A percentile compares a stretch with the other conserved stretches of the same genome.
Conservation (phyloP, 2,888 invertebrate genomes). For the Pseudococcus longispinus region DNA sequence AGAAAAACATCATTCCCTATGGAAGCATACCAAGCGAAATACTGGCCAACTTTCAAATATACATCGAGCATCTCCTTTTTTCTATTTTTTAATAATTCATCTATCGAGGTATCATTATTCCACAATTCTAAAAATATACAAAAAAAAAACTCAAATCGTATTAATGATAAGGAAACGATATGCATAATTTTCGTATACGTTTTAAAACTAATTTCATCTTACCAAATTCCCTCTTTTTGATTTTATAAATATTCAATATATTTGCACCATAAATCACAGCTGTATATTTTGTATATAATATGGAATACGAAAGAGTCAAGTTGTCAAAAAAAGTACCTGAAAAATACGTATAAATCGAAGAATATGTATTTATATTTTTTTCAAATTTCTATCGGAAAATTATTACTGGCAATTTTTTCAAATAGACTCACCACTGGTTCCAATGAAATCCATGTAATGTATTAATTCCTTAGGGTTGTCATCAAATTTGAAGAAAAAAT, state of each 20-base stretch:
- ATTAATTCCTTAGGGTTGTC: not conserved
- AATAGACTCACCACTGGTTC: not conserved
- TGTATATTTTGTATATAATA: not conserved
- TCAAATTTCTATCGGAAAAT: not conserved
- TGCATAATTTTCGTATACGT: no score
- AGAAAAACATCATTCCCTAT: not conserved
- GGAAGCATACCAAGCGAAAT: not conserved
- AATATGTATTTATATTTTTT: not conserved
- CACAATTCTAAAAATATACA: not conserved
- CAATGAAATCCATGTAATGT: not conserved
- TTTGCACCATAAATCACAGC: not conserved
- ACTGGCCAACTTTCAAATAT: not conserved
- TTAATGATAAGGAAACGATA: no score
- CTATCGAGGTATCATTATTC: not conserved
- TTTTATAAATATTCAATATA: slow-evolving; percentile 8
- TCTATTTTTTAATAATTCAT: not conserved
- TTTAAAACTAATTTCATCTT: not conserved
- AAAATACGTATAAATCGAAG: not conserved
- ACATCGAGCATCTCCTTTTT: not conserved
- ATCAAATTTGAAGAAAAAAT: not conserved
- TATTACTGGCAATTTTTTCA: not conserved
- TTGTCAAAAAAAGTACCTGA: not conserved
- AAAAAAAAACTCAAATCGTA: not conserved
- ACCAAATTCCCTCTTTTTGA: not conserved
- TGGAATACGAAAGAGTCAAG: not conserved